Evolutionary conservation across 1,140 invertebrate genomes (phyloP).

Genomic region (Mizuhopecten yessoensis): DNA sequence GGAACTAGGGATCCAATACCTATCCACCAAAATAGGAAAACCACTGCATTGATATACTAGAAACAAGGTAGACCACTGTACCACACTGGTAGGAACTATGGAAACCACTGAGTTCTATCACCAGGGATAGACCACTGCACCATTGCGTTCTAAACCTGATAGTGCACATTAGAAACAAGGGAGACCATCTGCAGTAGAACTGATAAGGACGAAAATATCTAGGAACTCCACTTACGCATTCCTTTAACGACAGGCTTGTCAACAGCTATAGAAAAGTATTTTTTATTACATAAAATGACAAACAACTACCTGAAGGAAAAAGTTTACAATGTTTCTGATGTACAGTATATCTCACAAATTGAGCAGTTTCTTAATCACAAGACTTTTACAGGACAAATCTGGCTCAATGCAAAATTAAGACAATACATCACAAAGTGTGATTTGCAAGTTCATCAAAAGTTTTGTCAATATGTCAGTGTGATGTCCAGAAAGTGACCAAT

Average conservation of each 20-base stretch:
- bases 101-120: no score
- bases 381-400: background rate
- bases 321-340: background rate
- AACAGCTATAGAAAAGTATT: background rate
- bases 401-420: background rate
- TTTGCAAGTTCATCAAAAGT: background rate
- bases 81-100: no score
- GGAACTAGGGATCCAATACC: no score
- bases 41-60: no score
- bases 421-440: background rate
- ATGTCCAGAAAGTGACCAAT: no score
- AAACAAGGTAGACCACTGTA: no score
- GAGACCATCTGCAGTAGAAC: background rate
- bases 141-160: no score
- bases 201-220: background rate
- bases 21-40: no score
- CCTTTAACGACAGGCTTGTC: background rate
- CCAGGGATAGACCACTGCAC: background rate
- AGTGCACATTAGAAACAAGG: no score
- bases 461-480: background rate
- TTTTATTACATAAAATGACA: background rate
- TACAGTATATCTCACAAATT: background rate
- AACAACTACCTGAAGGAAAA: background rate
- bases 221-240: background rate
- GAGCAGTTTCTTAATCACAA: background rate